Conservation (phyloP, 2,797 vertebrate genomes). For the Enteromius fasciolatus region DNA sequence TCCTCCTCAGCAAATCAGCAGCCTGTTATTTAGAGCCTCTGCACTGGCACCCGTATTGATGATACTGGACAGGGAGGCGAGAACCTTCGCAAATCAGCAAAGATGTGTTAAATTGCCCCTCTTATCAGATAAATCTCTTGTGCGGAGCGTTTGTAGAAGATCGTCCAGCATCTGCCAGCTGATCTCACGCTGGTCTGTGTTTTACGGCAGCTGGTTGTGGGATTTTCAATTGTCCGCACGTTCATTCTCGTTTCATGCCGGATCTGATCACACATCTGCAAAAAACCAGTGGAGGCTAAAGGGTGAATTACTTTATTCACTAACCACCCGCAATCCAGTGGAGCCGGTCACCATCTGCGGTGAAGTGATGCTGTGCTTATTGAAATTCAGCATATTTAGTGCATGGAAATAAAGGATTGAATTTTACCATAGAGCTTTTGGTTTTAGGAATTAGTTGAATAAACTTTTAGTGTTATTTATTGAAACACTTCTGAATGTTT, state of each 20-base stretch:
- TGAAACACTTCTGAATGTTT: background rate
- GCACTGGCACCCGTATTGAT: constrained; percentile 69
- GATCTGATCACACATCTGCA: constrained; percentile 14
- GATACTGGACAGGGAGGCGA: constrained; percentile 66
- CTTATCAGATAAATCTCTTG: constrained; percentile 72
- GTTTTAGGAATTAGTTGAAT: background rate
- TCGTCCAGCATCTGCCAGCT: constrained; percentile 55
- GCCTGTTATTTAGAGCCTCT: constrained; percentile 64
- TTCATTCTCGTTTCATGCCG: background rate
- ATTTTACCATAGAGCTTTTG: background rate
- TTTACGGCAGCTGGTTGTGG: constrained; percentile 21
- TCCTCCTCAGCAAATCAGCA: constrained; percentile 57
- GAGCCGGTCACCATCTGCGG: background rate
- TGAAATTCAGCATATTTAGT: background rate
- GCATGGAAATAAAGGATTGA: background rate
- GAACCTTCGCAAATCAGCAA: constrained; percentile 73
- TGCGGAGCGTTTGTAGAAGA: constrained; percentile 51
- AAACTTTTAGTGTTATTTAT: background rate
- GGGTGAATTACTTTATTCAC: constrained; percentile 9
- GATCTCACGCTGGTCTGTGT: constrained; percentile 61
- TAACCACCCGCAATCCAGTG: background rate
- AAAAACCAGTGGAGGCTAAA: background rate
- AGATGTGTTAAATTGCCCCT: constrained; percentile 70
- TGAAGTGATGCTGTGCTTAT: background rate
- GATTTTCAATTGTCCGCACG: background rate